These are phyloP conservation scores for Danio jaintianensis DNA, from an alignment of 2,797 vertebrate species.

Conservation along the genomic window DNA sequence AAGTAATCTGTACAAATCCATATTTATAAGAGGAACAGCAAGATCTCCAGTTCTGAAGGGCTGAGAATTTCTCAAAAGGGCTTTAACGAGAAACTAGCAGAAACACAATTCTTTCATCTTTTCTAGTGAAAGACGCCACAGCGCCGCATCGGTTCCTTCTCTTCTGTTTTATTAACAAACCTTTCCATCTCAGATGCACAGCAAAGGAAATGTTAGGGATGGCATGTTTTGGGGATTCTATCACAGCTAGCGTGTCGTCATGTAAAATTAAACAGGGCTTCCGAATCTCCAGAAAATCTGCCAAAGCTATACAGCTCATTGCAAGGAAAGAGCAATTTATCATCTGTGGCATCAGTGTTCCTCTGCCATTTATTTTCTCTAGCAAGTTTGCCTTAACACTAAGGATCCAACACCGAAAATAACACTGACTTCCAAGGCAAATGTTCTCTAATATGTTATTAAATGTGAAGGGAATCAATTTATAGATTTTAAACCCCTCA, in stretches of 20 bases:
- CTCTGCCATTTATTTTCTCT: constrained; percentile 9
- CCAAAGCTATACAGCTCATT: not conserved
- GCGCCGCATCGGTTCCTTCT: not conserved
- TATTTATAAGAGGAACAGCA: constrained; percentile 10
- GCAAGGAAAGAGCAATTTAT: constrained; percentile 17
- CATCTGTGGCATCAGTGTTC: constrained; percentile 43
- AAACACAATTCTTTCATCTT: constrained; percentile 7
- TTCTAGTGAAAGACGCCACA: not conserved
- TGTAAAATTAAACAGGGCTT: constrained; percentile 44
- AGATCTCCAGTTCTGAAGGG: constrained; percentile 6
- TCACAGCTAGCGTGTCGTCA: constrained; percentile 13
- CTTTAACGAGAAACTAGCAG: not conserved
- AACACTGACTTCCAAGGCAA: too few species aligned
- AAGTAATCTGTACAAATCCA: constrained; percentile 6
- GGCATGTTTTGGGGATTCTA: constrained; percentile 31
- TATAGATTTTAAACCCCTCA: too few species aligned
- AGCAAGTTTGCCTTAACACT: constrained; percentile 19
- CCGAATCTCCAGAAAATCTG: constrained; percentile 15
- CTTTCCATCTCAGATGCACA: not conserved
- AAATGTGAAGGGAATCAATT: too few species aligned
- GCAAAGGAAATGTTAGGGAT: constrained; percentile 19
- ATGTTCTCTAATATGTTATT: too few species aligned
- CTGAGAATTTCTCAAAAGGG: constrained; percentile 1
- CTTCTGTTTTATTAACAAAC: constrained; percentile 25
- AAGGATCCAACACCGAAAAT: too few species aligned